Base-by-base conservation (phyloP, 2,113 vertebrate species). In the Tachysurus vachellii region DNA sequence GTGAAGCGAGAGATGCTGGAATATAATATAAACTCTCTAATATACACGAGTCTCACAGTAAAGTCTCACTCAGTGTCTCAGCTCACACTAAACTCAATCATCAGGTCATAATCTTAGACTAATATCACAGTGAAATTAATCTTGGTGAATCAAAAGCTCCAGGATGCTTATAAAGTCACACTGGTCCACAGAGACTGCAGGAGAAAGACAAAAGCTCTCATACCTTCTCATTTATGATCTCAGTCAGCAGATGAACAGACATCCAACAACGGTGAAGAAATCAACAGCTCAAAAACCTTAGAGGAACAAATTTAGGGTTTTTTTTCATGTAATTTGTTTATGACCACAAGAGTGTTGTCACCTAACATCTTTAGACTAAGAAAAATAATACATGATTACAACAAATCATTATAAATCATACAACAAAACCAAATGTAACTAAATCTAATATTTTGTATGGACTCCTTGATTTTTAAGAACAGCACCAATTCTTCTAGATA, bases 221-320 rank as follows among this genome's bases (percentile, higher is more conserved):
- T 93, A 95, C 94, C 93, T 94, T 93, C 92, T 94, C 94, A 95
- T 95, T 93, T 94, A 94, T 92, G 91, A 92, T 85, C 91, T 81
- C 88, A 90, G 89, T 84, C 86, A 87, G 88, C 85, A 64, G 82
- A 84, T 85, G 84, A 66, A 86, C 81, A 84, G 12, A 83, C 81
- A 90, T 85, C 91, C 80, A 86, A 82, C 89, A 87, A 79, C 54
- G 83, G 73, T 85, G 85, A 57, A 90, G 50, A 80, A 61, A 88
- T 21, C 36, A 47, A 36, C 76, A 79, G 50, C 76, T 16, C 14
- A 13, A 13, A 21, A 12, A 56, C 50, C 76, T 79, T 50, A 54
- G n/a, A 31, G 31, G 7, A 79, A 56, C 26, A 79, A 5, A 6
- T 16, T 54, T 56, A 5, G 42, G 13, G 10, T 26, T 50, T 26